phyloP scores from a whole-genome alignment of 2,797 vertebrate species.

The Lepus oiostolus region DNA sequence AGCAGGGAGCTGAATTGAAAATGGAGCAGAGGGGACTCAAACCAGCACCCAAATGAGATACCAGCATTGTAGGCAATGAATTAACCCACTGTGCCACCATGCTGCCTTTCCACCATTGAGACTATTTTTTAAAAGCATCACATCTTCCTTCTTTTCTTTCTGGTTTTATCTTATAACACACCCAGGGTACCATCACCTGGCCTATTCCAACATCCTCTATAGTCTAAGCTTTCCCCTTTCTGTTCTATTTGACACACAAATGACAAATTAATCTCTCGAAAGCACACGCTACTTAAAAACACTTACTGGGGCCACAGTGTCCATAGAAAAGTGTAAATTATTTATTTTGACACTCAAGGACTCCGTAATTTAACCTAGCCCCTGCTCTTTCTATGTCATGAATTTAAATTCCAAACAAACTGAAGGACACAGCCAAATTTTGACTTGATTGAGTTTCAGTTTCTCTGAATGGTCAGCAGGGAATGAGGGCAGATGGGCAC shows the following conservation, averaged over 20 bases:
- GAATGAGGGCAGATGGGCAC: conserved; percentile 62
- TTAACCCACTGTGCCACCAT: too few species aligned
- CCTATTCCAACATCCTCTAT: neutral
- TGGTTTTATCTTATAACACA: neutral
- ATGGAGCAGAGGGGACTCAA: too few species aligned
- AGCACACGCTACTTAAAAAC: neutral
- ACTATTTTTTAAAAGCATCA: neutral
- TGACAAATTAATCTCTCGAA: conserved; percentile 29
- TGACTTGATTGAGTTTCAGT: conserved; percentile 24
- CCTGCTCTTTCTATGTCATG: neutral
- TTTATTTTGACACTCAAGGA: conserved; percentile 8
- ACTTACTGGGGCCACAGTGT: neutral
- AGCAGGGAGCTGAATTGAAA: too few species aligned
- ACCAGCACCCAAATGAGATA: too few species aligned
- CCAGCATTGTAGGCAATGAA: too few species aligned
- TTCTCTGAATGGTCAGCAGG: conserved; percentile 71
- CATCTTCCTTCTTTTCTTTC: neutral
- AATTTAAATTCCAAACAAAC: conserved; percentile 60
- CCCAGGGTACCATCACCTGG: neutral
- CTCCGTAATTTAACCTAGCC: neutral
- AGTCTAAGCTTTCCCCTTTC: neutral
- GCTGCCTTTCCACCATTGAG: too few species aligned
- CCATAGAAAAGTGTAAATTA: neutral
- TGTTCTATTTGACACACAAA: conserved; percentile 31
- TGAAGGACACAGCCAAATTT: neutral